phyloP scores from a whole-genome alignment of 2,888 invertebrate genomes.

The Apoderus coryli region DNA sequence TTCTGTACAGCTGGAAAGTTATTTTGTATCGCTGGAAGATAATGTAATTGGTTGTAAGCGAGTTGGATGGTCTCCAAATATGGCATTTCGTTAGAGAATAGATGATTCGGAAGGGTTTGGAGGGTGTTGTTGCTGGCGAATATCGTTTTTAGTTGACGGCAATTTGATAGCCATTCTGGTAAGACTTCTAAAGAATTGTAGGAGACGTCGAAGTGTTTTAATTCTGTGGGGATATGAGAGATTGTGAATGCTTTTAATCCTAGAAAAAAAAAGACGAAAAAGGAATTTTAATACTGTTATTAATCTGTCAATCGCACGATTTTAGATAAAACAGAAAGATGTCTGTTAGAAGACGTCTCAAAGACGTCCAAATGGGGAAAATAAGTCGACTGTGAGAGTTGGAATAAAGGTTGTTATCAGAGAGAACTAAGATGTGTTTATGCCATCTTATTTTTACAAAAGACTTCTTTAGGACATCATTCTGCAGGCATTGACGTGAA shows the following conservation, averaged over 20 bases:
- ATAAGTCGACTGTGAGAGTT: no score
- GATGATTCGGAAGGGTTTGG: slow-evolving; percentile 52
- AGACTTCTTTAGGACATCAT: no score
- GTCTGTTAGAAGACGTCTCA: no score
- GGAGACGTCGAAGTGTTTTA: slow-evolving; percentile 65
- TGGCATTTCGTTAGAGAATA: slow-evolving; percentile 60
- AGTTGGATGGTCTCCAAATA: slow-evolving; percentile 59
- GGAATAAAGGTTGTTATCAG: no score
- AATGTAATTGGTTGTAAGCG: slow-evolving; percentile 61
- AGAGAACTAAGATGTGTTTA: no score
- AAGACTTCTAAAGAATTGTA: slow-evolving; percentile 58
- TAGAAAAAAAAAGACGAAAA: slow-evolving; percentile 39
- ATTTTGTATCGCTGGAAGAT: slow-evolving; percentile 55
- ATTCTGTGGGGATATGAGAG: slow-evolving; percentile 51
- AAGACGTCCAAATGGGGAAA: no score
- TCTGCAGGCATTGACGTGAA: no score
- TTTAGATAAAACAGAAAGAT: no score
- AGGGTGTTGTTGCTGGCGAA: slow-evolving; percentile 63
- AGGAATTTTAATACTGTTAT: no score
- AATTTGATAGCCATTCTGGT: slow-evolving; percentile 64
- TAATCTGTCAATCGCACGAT: no score
- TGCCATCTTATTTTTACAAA: no score
- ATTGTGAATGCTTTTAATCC: slow-evolving; percentile 58
- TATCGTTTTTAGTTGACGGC: slow-evolving; percentile 54
- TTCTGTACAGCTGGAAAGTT: slow-evolving; percentile 53